Evolutionary conservation across 2,113 vertebrate genomes (phyloP).

Genomic region (Oncorhynchus clarkii): DNA sequence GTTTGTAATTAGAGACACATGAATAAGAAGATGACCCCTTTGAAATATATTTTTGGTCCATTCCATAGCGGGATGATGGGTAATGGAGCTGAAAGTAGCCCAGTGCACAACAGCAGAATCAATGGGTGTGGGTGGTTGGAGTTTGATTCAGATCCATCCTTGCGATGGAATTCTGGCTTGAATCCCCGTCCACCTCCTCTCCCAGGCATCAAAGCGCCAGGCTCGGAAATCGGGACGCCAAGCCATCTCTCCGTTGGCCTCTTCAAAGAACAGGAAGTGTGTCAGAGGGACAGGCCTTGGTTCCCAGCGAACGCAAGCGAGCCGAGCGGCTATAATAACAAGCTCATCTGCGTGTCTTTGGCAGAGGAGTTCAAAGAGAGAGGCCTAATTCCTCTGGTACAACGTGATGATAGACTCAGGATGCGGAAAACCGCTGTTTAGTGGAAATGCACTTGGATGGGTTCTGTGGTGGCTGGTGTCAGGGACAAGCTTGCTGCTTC

Average conservation of each 20-base stretch:
- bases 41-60: not conserved
- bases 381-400: constrained; percentile 63
- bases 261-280: constrained; percentile 82
- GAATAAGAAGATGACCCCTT: not conserved
- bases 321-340: constrained; percentile 71
- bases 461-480: constrained; percentile 4
- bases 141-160: constrained; percentile 14
- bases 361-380: constrained; percentile 71
- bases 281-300: constrained; percentile 72
- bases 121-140: constrained; percentile 34
- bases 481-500: constrained; percentile 26
- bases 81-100: not conserved
- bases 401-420: constrained; percentile 65
- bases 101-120: not conserved
- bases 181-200: constrained; percentile 56
- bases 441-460: constrained; percentile 39
- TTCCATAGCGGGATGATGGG: not conserved
- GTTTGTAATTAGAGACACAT: not conserved
- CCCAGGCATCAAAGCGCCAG: constrained; percentile 67
- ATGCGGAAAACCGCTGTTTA: constrained; percentile 66
- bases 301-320: constrained; percentile 65
- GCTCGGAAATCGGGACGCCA: constrained; percentile 66
- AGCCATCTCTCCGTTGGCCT: constrained; percentile 74
- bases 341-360: constrained; percentile 72
- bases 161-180: constrained; percentile 52